Percentiles rank a stretch among this genome's conserved stretches.
These are phyloP conservation scores for Philopotamus ludificatus DNA, from an alignment of 1,140 invertebrate genomes.

Conservation along the genomic window DNA sequence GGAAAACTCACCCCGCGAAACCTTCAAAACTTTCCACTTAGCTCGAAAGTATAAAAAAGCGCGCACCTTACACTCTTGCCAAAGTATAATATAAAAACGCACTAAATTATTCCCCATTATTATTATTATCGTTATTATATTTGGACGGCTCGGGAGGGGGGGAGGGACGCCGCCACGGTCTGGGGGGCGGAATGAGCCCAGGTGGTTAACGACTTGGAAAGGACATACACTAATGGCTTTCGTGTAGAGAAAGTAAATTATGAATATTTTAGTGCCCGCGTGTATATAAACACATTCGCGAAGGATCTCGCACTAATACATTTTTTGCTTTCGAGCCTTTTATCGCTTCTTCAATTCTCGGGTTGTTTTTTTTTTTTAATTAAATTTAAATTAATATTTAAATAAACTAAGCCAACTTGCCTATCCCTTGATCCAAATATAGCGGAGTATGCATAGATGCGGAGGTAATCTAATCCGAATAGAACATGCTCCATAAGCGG, in stretches of 20 bases:
- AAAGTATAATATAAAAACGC: conserved; percentile 33
- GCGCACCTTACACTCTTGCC: neutral
- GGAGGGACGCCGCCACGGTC: conserved; percentile 19
- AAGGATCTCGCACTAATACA: no score
- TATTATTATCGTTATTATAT: conserved; percentile 34
- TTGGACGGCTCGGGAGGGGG: conserved; percentile 15
- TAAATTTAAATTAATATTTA: no score
- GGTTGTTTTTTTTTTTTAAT: no score
- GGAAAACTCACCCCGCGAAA: conserved; percentile 15
- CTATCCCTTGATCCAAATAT: no score
- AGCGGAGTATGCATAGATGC: no score
- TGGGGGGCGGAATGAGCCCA: conserved; percentile 30
- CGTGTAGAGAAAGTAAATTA: conserved; percentile 32
- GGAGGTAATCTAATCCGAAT: no score
- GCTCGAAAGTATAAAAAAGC: conserved; percentile 25
- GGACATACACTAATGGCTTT: conserved; percentile 41
- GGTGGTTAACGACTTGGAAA: conserved; percentile 40
- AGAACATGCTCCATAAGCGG: no score
- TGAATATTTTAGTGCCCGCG: conserved; percentile 38
- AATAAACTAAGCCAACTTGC: no score
- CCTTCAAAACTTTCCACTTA: conserved; percentile 40
- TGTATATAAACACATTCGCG: neutral
- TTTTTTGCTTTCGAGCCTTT: no score
- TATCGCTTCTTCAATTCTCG: no score
- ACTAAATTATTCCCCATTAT: conserved; percentile 39